Conservation (phyloP, 2,113 vertebrate species). For the Hippopotamus amphibius region DNA sequence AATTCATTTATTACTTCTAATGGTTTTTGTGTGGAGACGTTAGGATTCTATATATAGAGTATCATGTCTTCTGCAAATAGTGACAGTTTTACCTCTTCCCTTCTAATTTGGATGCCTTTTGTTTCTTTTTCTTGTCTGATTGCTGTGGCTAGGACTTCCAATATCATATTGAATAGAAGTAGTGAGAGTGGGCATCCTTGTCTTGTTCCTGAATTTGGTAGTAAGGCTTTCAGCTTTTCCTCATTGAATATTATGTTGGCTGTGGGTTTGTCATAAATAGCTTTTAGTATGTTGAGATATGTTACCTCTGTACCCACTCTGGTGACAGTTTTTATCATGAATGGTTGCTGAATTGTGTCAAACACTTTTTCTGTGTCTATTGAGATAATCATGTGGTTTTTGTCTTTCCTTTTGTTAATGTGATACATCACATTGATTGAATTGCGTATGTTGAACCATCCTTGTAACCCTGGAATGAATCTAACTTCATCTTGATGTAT, state of each 20-base stretch:
- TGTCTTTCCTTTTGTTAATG: background rate
- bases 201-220: background rate
- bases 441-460: background rate
- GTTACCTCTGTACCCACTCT: background rate
- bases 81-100: background rate
- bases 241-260: background rate
- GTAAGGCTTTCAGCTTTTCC: background rate
- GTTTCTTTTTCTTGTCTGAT: background rate
- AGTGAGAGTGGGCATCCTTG: background rate
- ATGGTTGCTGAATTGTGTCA: background rate
- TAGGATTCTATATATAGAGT: background rate
- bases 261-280: background rate
- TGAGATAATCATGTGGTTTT: background rate
- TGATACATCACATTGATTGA: background rate
- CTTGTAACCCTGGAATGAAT: background rate
- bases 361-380: background rate
- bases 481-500: background rate
- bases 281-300: background rate
- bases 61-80: background rate
- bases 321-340: background rate
- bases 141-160: background rate
- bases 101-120: background rate
- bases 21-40: background rate
- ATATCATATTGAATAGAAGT: background rate
- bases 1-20: background rate